phyloP scores from a whole-genome alignment of 2,888 invertebrate genomes.

The Nephrocerus scutellatus region DNA sequence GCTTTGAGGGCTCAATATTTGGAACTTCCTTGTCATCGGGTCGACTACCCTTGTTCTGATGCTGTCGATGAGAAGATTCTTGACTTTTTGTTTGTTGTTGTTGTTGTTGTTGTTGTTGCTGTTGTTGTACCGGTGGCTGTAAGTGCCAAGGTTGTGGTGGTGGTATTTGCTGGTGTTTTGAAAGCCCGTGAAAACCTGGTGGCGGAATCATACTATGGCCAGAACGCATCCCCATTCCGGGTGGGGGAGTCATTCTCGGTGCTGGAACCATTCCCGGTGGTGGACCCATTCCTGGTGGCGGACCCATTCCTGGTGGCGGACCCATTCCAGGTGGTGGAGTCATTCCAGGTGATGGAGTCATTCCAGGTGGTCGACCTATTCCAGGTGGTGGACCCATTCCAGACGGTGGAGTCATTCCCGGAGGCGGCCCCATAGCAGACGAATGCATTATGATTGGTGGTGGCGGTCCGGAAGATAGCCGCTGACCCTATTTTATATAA shows the following conservation, averaged over 20 bases:
- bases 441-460: constrained; percentile 19
- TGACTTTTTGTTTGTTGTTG: constrained; percentile 5
- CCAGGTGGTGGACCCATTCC: constrained; percentile 14
- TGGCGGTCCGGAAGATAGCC: constrained; percentile 10
- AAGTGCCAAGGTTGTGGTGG: constrained; percentile 23
- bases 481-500: constrained; percentile 3
- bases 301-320: constrained; percentile 16
- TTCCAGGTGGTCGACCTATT: constrained; percentile 11
- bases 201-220: constrained; percentile 13
- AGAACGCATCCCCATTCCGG: constrained; percentile 9
- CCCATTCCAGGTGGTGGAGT: constrained; percentile 12
- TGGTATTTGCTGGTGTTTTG: constrained; percentile 20
- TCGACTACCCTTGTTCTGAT: background rate
- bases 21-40: constrained; percentile 24
- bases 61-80: background rate
- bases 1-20: constrained; percentile 30
- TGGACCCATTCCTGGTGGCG: constrained; percentile 19
- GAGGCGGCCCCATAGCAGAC: constrained; percentile 14
- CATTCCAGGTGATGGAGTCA: constrained; percentile 12
- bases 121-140: constrained; percentile 6
- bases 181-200: constrained; percentile 10
- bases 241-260: too few species aligned
- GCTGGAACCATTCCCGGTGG: constrained; percentile 21
- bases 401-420: constrained; percentile 8
- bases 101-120: constrained; percentile 6